Evolutionary conservation across 2,888 invertebrate genomes (phyloP).

Genomic region (Xanthostigma xanthostigma): DNA sequence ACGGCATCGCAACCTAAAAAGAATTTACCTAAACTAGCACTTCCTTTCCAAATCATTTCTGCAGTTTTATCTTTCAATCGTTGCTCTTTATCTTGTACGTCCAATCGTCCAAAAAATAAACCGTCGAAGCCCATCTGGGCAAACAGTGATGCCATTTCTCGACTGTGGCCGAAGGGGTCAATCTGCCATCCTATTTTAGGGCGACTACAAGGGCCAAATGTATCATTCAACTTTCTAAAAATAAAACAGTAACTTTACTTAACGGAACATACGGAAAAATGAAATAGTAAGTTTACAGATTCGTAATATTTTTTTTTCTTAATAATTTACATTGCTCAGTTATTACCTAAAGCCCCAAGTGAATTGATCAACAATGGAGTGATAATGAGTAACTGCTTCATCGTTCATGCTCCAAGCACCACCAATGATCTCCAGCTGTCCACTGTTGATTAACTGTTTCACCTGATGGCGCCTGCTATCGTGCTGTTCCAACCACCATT

Average conservation of each 20-base stretch:
- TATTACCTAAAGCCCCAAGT: constrained; percentile 54
- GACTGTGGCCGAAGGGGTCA: constrained; percentile 76
- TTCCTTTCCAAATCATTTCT: constrained; percentile 76
- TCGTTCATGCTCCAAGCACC: constrained; percentile 82
- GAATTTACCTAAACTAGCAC: constrained; percentile 47
- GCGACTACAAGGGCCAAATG: constrained; percentile 55
- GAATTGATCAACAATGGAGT: constrained; percentile 58
- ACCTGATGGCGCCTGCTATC: constrained; percentile 42
- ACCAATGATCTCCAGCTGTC: constrained; percentile 60
- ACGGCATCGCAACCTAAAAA: background rate
- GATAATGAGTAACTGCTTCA: constrained; percentile 55
- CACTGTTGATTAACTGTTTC: constrained; percentile 49
- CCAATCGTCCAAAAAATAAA: constrained; percentile 70
- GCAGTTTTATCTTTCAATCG: constrained; percentile 44
- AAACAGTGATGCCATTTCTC: constrained; percentile 70
- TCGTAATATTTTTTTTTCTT: background rate
- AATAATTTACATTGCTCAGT: background rate
- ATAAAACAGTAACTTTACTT: background rate
- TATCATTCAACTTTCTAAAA: constrained; percentile 35
- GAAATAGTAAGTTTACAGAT: background rate
- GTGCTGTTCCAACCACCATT: constrained; percentile 69
- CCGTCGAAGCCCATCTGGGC: constrained; percentile 83
- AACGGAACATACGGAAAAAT: background rate
- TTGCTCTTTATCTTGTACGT: constrained; percentile 63
- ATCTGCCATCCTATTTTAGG: constrained; percentile 71